A percentile compares a stretch with the other conserved stretches of the same genome.
These are phyloP conservation scores for Ectemnius continuus DNA, from an alignment of 2,888 invertebrate genomes.

Conservation along the genomic window DNA sequence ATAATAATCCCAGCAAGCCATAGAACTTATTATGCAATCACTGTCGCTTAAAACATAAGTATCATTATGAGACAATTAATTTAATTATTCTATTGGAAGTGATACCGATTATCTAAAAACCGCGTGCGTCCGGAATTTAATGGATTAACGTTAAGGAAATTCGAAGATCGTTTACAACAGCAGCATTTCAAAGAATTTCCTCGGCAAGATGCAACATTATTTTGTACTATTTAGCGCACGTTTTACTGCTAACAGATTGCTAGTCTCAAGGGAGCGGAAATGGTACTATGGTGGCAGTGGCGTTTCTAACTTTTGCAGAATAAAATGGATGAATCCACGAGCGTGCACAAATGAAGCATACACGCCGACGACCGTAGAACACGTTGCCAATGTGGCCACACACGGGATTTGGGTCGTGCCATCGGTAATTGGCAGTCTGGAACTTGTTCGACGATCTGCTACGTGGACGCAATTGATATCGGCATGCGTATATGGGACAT, in stretches of 20 bases:
- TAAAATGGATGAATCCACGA: conserved; percentile 90
- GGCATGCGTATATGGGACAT: conserved; percentile 91
- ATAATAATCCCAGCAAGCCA: conserved; percentile 19
- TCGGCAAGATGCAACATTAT: too few relatives aligned
- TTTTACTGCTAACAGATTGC: too few relatives aligned
- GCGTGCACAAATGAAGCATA: conserved; percentile 89
- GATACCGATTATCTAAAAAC: too few relatives aligned
- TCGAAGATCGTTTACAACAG: too few relatives aligned
- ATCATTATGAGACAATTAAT: too few relatives aligned
- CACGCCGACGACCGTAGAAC: conserved; percentile 92
- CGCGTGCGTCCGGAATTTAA: too few relatives aligned
- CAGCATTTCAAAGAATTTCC: too few relatives aligned
- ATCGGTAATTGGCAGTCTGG: conserved; percentile 87
- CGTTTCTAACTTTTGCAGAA: conserved; percentile 62
- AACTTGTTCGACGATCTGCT: conserved; percentile 86
- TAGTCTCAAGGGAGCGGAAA: neutral
- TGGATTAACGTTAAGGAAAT: too few relatives aligned
- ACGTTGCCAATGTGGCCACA: conserved; percentile 93
- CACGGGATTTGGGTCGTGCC: conserved; percentile 94
- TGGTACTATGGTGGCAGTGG: neutral
- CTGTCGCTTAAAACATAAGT: too few relatives aligned
- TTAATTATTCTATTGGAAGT: too few relatives aligned
- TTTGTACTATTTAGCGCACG: too few relatives aligned
- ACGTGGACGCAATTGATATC: conserved; percentile 88
- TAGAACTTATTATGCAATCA: neutral